Evolutionary conservation across 2,797 vertebrate species (phyloP).

Genomic region (Peromyscus nudipes): DNA sequence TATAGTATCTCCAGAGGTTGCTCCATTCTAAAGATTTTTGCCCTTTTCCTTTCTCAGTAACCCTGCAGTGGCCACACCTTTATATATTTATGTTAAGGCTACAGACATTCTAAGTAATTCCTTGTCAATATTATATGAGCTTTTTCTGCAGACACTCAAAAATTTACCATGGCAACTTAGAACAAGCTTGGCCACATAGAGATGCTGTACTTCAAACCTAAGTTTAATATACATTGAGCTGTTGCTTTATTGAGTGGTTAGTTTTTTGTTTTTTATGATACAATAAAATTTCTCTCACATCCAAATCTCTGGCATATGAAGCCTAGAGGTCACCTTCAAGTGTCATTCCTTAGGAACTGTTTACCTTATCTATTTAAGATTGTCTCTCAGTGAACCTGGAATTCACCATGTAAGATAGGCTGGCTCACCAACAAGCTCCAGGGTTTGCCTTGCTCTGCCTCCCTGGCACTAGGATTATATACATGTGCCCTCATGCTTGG

Average conservation of each 20-base stretch:
- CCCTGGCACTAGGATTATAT: neutral
- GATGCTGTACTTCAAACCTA: neutral
- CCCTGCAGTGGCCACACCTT: neutral
- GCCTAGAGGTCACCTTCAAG: neutral
- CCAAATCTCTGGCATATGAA: neutral
- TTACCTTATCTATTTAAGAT: neutral
- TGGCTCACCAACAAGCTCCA: neutral
- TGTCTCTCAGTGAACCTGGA: neutral
- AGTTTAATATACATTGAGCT: neutral
- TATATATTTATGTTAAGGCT: slow-evolving; percentile 27
- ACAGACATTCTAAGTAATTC: neutral
- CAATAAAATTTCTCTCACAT: neutral
- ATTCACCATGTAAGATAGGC: neutral
- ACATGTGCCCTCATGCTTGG: neutral
- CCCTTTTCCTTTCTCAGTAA: slow-evolving; percentile 31
- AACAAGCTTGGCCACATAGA: slow-evolving; percentile 29
- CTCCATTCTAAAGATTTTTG: slow-evolving; percentile 51
- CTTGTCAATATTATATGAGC: neutral
- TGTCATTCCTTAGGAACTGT: neutral
- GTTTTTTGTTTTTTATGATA: slow-evolving; percentile 22
- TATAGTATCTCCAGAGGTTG: neutral
- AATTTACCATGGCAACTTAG: slow-evolving; percentile 45
- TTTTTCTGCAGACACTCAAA: slow-evolving; percentile 41
- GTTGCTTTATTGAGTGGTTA: slow-evolving; percentile 32
- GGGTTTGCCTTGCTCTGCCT: neutral